Base-by-base conservation (phyloP, 2,113 vertebrate species). In the Pipra filicauda region DNA sequence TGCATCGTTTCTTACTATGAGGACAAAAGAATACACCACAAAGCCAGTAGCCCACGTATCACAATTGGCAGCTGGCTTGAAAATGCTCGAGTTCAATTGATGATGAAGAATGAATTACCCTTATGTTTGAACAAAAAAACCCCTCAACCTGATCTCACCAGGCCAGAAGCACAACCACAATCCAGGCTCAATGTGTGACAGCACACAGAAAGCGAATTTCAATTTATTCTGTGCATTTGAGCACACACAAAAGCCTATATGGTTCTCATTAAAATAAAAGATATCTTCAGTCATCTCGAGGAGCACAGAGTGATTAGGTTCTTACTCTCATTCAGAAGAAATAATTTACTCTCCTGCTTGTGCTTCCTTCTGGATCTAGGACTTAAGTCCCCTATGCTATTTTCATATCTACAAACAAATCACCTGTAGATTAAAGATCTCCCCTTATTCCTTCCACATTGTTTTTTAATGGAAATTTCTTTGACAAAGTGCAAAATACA, bases 71-170 rank as follows among this genome's bases (percentile, higher is more conserved):
- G 93, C 95, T 95, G 93, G 93, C 82, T 95, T 95, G 81, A 92
- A 96, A 94, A 94, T 95, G 62, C 88, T 91, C 0, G 2, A 91
- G 90, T 92, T 96, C 86, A 96, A 93, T 82, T 95, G 92, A 93
- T 33, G 70, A 97, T 96, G 91, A 96, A 94, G 96, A 97, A 96
- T 96, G 93, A 96, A 96, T 95, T 96, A 93, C 73, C 71, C 92
- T 95, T 75, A 92, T 93, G 70, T 74, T 61, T 95, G 82, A 97
- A 92, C 88, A 87, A 88, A 86, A 96, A 93, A 88, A 31, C 3
- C 39, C 64, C 84, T 90, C 55, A 97, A 95, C 88, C 89, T 95
- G 95, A 95, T 95, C 85, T 94, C 91, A 96, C 89, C 57, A 94
- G 80, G 76, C 94, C 80, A 97, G 95, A 96, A 95, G 66, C 81